Evolutionary conservation across 2,888 invertebrate genomes (phyloP).

Genomic region (Mylabris sibirica): DNA sequence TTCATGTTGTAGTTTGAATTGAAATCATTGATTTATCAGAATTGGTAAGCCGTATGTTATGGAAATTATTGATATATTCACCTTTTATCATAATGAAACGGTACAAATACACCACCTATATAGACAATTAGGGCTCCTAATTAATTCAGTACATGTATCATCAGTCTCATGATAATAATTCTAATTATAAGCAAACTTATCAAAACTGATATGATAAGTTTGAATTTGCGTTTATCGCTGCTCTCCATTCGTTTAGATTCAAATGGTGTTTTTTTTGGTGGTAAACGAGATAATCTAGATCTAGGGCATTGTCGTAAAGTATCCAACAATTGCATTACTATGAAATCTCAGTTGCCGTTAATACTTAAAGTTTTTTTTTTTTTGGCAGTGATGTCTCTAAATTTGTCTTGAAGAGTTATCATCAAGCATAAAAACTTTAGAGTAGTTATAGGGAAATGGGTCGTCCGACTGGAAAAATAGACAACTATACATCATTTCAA

Average conservation of each 20-base stretch:
- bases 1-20: background rate
- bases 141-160: background rate
- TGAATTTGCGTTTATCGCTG: background rate
- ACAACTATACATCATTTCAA: background rate
- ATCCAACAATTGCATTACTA: background rate
- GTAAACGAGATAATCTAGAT: background rate
- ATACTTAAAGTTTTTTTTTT: background rate
- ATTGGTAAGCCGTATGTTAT: too few species aligned
- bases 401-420: conserved; percentile 3
- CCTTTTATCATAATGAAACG: too few species aligned
- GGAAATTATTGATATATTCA: too few species aligned
- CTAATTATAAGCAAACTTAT: background rate
- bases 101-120: too few species aligned
- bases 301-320: background rate
- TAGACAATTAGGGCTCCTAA: too few species aligned
- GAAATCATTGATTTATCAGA: too few species aligned
- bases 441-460: background rate
- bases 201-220: background rate
- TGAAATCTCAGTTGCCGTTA: background rate
- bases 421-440: background rate
- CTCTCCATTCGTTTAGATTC: background rate
- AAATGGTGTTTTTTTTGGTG: too few species aligned
- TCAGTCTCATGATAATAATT: background rate
- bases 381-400: background rate
- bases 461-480: background rate